A percentile compares a stretch with the other conserved stretches of the same genome.
Evolutionary conservation across 2,113 vertebrate genomes (phyloP).

Genomic region (Paradisaea rubra): DNA sequence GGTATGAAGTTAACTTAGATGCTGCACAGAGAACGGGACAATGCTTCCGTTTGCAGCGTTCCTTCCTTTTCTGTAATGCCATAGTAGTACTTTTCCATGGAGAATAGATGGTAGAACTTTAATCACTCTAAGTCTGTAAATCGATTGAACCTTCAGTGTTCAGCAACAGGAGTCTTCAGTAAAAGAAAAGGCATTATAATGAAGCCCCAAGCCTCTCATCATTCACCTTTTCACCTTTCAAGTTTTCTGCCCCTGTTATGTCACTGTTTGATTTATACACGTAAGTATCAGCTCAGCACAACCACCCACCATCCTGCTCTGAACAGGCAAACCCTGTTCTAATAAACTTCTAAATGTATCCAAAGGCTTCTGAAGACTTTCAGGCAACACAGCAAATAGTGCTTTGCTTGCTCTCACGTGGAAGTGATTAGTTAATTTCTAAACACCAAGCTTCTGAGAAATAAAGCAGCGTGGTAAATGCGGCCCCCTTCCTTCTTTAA

Average conservation of each 20-base stretch:
- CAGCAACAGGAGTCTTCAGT: background rate
- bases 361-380: background rate
- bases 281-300: background rate
- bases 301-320: background rate
- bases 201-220: background rate
- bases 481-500: background rate
- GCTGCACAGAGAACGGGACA: too few species aligned
- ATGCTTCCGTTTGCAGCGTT: background rate
- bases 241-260: background rate
- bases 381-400: background rate
- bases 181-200: background rate
- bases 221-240: background rate
- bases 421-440: background rate
- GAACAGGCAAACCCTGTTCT: background rate
- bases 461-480: background rate
- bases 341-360: background rate
- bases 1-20: background rate
- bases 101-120: background rate
- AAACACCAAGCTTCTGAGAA: background rate
- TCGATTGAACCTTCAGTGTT: background rate
- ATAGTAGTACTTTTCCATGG: background rate
- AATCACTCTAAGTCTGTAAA: conserved; percentile 5
- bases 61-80: background rate
- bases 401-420: background rate
- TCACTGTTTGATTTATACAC: background rate